Percentiles rank a stretch among this genome's conserved stretches.
phyloP scores from a whole-genome alignment of 1,140 invertebrate species.

The Saccostrea glomerata region DNA sequence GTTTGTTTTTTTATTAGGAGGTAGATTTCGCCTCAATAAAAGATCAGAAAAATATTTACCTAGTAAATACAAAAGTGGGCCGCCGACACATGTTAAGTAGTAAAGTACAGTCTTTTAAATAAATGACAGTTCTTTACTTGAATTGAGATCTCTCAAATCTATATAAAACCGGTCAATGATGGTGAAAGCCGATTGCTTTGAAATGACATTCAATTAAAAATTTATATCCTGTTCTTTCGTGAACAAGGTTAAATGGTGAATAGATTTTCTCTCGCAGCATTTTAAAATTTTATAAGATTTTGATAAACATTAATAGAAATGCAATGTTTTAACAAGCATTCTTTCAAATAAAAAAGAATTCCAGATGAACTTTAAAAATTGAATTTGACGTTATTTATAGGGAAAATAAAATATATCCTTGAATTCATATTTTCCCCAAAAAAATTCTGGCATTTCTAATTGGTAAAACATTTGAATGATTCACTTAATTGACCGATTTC shows the following conservation, averaged over 20 bases:
- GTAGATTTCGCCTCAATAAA: conserved; percentile 7
- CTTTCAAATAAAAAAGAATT: not conserved
- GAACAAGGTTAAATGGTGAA: not conserved
- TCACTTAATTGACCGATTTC: too few relatives aligned
- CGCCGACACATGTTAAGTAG: not conserved
- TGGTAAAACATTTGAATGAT: too few relatives aligned
- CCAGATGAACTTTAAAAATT: not conserved
- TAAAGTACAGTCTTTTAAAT: not conserved
- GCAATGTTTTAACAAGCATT: not conserved
- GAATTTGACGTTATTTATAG: not conserved
- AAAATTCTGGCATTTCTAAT: too few relatives aligned
- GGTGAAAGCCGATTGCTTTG: not conserved
- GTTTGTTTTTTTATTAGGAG: not conserved
- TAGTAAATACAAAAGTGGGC: conserved; percentile 8
- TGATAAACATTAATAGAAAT: not conserved
- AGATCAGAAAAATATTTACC: conserved; percentile 24
- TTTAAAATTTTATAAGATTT: not conserved
- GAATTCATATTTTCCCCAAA: not conserved
- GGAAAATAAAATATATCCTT: not conserved
- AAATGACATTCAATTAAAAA: not conserved
- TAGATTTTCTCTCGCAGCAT: not conserved
- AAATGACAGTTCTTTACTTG: not conserved
- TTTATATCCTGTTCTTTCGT: not conserved
- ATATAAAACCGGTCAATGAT: not conserved
- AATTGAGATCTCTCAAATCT: conserved; percentile 18